Percentiles rank a stretch among this genome's conserved stretches.
Conservation (phyloP, 2,888 invertebrate species). For the Rambutsinella grinnellia region DNA sequence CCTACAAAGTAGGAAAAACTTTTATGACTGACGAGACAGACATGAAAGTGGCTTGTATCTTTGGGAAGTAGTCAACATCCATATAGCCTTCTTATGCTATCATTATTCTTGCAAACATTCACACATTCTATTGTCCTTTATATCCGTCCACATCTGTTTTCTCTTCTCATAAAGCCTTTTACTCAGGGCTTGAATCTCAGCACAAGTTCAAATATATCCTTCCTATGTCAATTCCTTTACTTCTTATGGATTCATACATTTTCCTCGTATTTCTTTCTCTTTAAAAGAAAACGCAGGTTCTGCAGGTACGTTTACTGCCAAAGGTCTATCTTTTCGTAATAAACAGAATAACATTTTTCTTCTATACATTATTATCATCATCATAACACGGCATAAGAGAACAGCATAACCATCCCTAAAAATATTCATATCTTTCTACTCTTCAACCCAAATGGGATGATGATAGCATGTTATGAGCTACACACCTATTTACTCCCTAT, state of each 20-base stretch:
- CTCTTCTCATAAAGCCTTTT: no score
- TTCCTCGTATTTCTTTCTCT: no score
- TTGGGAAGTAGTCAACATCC: slow-evolving; percentile 22
- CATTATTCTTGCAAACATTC: background rate
- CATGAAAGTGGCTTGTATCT: slow-evolving; percentile 47
- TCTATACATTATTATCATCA: background rate
- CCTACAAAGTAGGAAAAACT: slow-evolving; percentile 13
- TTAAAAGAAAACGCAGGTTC: no score
- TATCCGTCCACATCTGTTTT: slow-evolving; percentile 17
- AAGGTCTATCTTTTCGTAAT: background rate
- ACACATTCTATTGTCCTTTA: background rate
- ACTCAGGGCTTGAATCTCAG: no score
- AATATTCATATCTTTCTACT: background rate
- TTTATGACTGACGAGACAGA: slow-evolving; percentile 17
- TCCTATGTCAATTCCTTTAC: background rate
- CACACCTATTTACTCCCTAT: background rate
- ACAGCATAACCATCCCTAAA: background rate
- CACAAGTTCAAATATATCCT: background rate
- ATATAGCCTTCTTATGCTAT: background rate
- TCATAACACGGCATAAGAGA: no score
- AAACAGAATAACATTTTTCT: background rate
- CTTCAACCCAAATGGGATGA: background rate
- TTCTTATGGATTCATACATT: no score
- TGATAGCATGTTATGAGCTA: background rate
- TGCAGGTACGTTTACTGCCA: no score